Conservation (phyloP, 2,797 vertebrate genomes). For the Natrix natrix region DNA sequence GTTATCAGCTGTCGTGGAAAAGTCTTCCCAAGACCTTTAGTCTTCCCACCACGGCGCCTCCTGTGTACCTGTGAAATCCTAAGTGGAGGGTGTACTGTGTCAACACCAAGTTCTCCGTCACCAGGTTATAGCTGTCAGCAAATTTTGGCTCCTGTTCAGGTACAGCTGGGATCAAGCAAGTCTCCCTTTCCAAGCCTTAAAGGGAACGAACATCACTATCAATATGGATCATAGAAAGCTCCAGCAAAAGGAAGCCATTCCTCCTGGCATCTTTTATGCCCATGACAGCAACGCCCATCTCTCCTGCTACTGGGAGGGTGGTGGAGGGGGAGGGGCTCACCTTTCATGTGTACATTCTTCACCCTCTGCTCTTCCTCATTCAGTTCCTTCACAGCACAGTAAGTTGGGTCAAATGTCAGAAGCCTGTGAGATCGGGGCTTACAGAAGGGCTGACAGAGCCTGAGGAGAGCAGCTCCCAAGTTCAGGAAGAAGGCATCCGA, state of each 20-base stretch:
- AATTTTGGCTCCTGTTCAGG: slow-evolving; percentile 83
- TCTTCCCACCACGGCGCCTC: neutral
- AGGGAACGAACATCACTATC: slow-evolving; percentile 19
- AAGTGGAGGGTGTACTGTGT: slow-evolving; percentile 90
- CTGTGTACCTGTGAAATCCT: slow-evolving; percentile 83
- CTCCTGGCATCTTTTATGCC: neutral
- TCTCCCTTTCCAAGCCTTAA: slow-evolving; percentile 94
- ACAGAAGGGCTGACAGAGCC: slow-evolving; percentile 97
- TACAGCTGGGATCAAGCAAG: slow-evolving; percentile 85
- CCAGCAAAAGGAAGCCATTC: rapidly evolving
- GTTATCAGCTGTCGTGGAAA: rapidly evolving
- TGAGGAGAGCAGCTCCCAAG: slow-evolving; percentile 89
- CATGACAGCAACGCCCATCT: neutral
- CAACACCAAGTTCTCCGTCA: slow-evolving; percentile 95
- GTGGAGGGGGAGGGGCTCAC: slow-evolving; percentile 54
- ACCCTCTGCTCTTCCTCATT: slow-evolving; percentile 90
- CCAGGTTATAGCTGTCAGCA: slow-evolving; percentile 88
- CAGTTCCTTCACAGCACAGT: slow-evolving; percentile 90
- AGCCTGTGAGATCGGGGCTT: slow-evolving; percentile 86
- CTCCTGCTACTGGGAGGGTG: neutral
- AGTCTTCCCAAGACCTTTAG: rapidly evolving
- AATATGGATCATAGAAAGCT: neutral
- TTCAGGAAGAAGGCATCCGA: slow-evolving; percentile 97
- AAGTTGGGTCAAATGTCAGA: slow-evolving; percentile 94
- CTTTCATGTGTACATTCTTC: slow-evolving; percentile 91